Percentiles rank a stretch among this genome's conserved stretches.
phyloP scores from a whole-genome alignment of 2,113 vertebrate species.

The Sus scrofa region T2T-Sscrofa CM000822.6:15333501-15334000 shows the following conservation, averaged over 20 bases:
- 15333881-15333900: neutral
- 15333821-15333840: neutral
- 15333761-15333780: neutral
- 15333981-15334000: neutral
- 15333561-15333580: neutral
- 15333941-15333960: neutral
- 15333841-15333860: neutral
- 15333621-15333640: neutral
- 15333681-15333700: neutral
- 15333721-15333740: neutral
- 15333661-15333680: neutral
- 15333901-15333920: neutral
- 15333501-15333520: neutral
- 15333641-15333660: neutral
- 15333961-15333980: neutral
- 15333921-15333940: neutral
- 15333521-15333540: neutral
- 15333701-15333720: neutral
- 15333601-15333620: neutral
- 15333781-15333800: neutral
- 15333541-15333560: neutral
- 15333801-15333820: neutral
- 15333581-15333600: neutral
- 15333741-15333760: constrained; percentile 18
- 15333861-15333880: neutral